A percentile compares a stretch with the other conserved stretches of the same genome.
These are phyloP conservation scores for Sepioteuthis lessoniana DNA, from an alignment of 2,888 invertebrate genomes.

Conservation along the genomic window DNA sequence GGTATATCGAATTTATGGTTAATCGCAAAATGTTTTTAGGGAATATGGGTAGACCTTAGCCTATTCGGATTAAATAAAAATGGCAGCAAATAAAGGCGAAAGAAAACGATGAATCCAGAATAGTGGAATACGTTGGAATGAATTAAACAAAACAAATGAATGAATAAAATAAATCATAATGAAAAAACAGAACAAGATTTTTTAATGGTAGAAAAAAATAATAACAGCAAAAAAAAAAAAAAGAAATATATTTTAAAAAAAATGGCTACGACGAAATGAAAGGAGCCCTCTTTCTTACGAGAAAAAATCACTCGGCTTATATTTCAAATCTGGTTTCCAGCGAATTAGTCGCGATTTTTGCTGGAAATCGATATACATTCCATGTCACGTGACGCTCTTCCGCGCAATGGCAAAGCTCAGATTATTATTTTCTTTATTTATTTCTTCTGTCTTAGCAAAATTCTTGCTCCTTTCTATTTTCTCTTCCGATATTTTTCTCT, in stretches of 20 bases:
- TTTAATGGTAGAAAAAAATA: not conserved
- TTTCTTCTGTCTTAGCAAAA: too few relatives aligned
- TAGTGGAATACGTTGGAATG: not conserved
- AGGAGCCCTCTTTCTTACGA: not conserved
- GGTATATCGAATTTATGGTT: too few relatives aligned
- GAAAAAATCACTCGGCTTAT: not conserved
- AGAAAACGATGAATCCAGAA: not conserved
- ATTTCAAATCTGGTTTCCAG: constrained; percentile 6
- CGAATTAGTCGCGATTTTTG: not conserved
- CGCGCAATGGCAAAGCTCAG: not conserved
- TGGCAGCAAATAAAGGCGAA: not conserved
- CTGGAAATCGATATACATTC: not conserved
- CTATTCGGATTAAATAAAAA: not conserved
- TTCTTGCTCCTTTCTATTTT: not conserved
- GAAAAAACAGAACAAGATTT: not conserved
- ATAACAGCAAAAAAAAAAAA: not conserved
- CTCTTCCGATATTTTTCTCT: not conserved
- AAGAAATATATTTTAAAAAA: not conserved
- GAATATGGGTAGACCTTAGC: not conserved
- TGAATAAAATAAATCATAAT: not conserved
- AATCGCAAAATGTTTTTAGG: too few relatives aligned
- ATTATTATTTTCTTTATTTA: not conserved
- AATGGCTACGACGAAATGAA: not conserved
- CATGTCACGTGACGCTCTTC: not conserved
- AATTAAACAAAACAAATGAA: not conserved